Conservation (phyloP, 2,888 invertebrate species). For the Agonopterix heracliana region DNA sequence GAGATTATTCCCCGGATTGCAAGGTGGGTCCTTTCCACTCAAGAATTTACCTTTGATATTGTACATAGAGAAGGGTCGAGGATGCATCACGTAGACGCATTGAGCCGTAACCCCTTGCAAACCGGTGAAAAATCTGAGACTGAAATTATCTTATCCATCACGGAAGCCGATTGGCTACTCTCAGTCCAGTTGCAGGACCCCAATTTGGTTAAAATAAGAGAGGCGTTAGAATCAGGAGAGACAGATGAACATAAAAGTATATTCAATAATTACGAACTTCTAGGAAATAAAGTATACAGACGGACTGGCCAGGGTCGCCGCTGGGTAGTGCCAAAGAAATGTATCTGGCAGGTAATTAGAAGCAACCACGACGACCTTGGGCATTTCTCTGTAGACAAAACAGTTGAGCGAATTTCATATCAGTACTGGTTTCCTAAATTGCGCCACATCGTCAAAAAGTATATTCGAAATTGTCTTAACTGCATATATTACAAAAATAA, state of each 20-base stretch:
- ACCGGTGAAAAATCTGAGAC: slow-evolving; percentile 21
- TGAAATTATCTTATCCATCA: slow-evolving; percentile 15
- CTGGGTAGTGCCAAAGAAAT: slow-evolving; percentile 24
- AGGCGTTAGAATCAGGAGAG: slow-evolving; percentile 18
- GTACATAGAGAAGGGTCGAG: slow-evolving; percentile 13
- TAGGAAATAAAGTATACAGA: slow-evolving; percentile 23
- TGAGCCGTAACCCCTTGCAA: slow-evolving; percentile 14
- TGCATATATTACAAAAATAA: slow-evolving; percentile 30
- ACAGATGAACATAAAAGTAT: slow-evolving; percentile 16
- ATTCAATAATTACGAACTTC: slow-evolving; percentile 21
- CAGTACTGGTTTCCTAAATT: slow-evolving; percentile 20
- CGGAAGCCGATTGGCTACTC: slow-evolving; percentile 19
- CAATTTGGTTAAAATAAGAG: slow-evolving; percentile 7
- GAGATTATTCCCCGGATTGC: slow-evolving; percentile 23
- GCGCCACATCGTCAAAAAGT: slow-evolving; percentile 19
- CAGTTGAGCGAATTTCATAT: slow-evolving; percentile 14
- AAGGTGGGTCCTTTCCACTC: slow-evolving; percentile 20
- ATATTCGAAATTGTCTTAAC: slow-evolving; percentile 27
- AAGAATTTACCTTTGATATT: slow-evolving; percentile 19
- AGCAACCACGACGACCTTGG: slow-evolving; percentile 29
- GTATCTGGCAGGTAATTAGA: slow-evolving; percentile 22
- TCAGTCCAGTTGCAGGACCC: slow-evolving; percentile 21
- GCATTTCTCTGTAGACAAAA: slow-evolving; percentile 28
- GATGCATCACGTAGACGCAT: slow-evolving; percentile 19
- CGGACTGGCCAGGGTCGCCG: slow-evolving; percentile 21